Percentiles rank a stretch among this genome's conserved stretches.
Conservation (phyloP, 30 jellyfish, hydroid and myxozoan species). For the Clytia hemisphaerica region DNA sequence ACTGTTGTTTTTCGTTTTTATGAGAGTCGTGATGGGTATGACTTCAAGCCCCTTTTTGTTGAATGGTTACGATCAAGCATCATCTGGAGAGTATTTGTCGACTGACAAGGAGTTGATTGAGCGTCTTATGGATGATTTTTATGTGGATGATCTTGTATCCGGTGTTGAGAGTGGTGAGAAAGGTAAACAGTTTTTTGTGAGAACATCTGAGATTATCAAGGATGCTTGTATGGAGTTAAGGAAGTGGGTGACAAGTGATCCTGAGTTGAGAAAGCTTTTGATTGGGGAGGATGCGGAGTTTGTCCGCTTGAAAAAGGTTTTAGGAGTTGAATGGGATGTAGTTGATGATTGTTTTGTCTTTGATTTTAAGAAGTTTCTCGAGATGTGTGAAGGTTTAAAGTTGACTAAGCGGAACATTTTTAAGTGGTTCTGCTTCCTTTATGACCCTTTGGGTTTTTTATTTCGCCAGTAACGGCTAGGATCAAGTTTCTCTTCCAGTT, state of each 20-base stretch:
- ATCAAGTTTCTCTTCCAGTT: no score
- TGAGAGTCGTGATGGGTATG: constrained; percentile 28
- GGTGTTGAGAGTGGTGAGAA: no score
- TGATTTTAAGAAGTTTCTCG: no score
- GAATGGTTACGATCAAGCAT: constrained; percentile 30
- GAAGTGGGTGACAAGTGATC: constrained; percentile 1
- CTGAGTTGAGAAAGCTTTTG: neutral
- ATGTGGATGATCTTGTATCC: no score
- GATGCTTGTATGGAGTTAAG: neutral
- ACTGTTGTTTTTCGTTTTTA: constrained; percentile 8
- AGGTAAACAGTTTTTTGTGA: neutral
- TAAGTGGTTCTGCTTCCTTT: no score
- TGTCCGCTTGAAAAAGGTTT: neutral
- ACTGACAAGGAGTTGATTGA: constrained; percentile 8
- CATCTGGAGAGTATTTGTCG: constrained; percentile 3
- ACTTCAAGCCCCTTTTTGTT: constrained; percentile 16
- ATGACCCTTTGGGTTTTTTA: no score
- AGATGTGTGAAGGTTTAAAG: no score
- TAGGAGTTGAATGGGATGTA: neutral
- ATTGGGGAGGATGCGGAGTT: neutral
- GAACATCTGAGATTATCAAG: neutral
- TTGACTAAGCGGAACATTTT: no score
- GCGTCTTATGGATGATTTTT: no score
- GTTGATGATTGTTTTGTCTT: no score
- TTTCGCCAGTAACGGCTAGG: no score